Conservation (phyloP, 2,888 invertebrate genomes). For the Coleophora flavipennella region DNA sequence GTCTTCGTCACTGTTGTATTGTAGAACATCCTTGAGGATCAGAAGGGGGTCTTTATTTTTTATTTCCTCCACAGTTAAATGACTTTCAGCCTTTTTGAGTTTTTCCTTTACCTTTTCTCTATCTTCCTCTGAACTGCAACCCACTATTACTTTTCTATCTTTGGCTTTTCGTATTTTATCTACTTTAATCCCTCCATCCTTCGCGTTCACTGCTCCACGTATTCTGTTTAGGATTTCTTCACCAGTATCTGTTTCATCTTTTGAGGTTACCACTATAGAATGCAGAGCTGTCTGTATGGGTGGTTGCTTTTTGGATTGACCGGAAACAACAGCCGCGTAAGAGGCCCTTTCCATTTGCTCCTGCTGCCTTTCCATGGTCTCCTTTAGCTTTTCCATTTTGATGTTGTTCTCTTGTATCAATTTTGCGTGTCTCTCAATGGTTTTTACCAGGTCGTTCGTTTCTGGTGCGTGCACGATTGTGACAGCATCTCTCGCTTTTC, state of each 20-base stretch:
- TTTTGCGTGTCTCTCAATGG: too few relatives aligned
- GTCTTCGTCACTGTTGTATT: neutral
- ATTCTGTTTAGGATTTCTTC: neutral
- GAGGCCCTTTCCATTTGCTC: too few relatives aligned
- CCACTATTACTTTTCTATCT: slow-evolving; percentile 9
- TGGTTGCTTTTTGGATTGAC: too few relatives aligned
- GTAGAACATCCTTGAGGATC: slow-evolving; percentile 2
- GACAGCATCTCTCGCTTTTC: too few relatives aligned
- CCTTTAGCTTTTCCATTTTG: too few relatives aligned
- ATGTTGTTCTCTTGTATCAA: too few relatives aligned
- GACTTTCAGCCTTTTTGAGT: neutral
- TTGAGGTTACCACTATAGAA: neutral
- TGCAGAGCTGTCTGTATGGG: too few relatives aligned
- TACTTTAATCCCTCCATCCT: slow-evolving; percentile 5
- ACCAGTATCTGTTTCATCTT: neutral
- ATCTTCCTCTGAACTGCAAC: slow-evolving; percentile 6
- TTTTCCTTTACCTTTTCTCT: neutral
- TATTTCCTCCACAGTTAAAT: slow-evolving; percentile 1
- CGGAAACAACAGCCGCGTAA: too few relatives aligned
- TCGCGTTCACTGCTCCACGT: neutral
- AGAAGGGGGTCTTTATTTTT: slow-evolving; percentile 9
- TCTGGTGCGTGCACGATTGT: too few relatives aligned
- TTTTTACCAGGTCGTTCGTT: too few relatives aligned
- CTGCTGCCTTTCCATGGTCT: too few relatives aligned
- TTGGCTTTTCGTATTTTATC: slow-evolving; percentile 11